Base-by-base conservation (phyloP, 2,113 vertebrate genomes). In the Oryzias javanicus region DNA sequence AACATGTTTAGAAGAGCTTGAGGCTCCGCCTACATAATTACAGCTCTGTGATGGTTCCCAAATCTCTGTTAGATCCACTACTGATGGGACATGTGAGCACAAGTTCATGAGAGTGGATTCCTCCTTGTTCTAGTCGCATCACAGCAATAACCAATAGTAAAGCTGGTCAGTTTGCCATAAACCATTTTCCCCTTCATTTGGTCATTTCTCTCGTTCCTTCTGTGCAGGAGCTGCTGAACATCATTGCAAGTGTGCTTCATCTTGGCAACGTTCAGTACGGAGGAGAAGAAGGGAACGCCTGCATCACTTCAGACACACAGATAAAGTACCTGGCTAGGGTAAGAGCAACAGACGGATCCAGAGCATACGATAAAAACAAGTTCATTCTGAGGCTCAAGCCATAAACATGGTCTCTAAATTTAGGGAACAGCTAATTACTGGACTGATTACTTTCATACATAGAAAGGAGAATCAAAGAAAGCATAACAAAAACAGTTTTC, bases 321-420 rank as follows among this genome's bases (percentile, higher is more conserved):
- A 94, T 98, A 69, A 97, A 96, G 89, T 98, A 98, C 76, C 90
- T 98, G 88, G 89, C 93, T 58, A 91, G 96, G 93, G 97, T 99
- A 85, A 88, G 63, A 6, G 7, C 13, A 24, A 6, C 19, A 17
- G 18, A 46, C 13, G 29, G 14, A 42, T 42, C 22, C 55, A 1
- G 0, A 50, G 17, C 54, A 29, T 6, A 0, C 47, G 41, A 42
- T 1, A 3, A 14, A 0, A 35, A 29, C 10, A 35, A 4, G n/a
- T n/a, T n/a, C n/a, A n/a, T n/a, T n/a, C n/a, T n/a, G n/a, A n/a
- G n/a, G n/a, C n/a, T n/a, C n/a, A 50, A 6, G 25, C 17, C 7
- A 3, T n/a, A 17, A 17, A 17, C 20, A 18, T 66, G 29, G 29
- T 8, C 29, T 35, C 10, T 35, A 10, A 35, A 8, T 35, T 35